These are phyloP conservation scores for Callithrix jacchus DNA, from an alignment of 2,113 vertebrate genomes.

Conservation along the genomic window DNA sequence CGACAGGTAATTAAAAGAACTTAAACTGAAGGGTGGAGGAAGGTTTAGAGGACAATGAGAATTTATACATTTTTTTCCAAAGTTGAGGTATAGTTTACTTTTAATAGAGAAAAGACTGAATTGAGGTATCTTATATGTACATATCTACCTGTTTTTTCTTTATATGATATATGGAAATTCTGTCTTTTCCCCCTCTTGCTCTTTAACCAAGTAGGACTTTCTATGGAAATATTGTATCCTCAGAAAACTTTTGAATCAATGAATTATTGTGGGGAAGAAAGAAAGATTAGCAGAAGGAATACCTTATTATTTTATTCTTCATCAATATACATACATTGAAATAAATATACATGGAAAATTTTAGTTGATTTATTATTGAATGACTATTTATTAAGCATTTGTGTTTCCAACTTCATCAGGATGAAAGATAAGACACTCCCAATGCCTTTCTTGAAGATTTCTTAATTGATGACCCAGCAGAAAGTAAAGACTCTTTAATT, in stretches of 20 bases:
- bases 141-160: not conserved
- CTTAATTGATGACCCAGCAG: not conserved
- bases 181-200: not conserved
- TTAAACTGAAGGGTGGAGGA: not conserved
- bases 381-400: not conserved
- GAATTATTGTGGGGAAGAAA: not conserved
- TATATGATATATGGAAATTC: not conserved
- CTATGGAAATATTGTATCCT: not conserved
- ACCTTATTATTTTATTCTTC: not conserved
- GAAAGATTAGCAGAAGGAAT: not conserved
- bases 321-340: not conserved
- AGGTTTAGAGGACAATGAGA: not conserved
- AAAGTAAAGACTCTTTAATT: not conserved
- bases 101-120: not conserved
- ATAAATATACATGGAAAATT: not conserved
- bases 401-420: not conserved
- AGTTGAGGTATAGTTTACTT: not conserved
- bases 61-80: not conserved
- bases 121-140: not conserved
- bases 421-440: not conserved
- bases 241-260: conserved; percentile 8
- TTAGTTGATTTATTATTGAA: not conserved
- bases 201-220: not conserved
- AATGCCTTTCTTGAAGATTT: not conserved
- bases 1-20: not conserved